A percentile compares a stretch with the other conserved stretches of the same genome.
These are phyloP conservation scores for Mythimna vitellina DNA, from an alignment of 2,888 invertebrate genomes.

Conservation along the genomic window DNA sequence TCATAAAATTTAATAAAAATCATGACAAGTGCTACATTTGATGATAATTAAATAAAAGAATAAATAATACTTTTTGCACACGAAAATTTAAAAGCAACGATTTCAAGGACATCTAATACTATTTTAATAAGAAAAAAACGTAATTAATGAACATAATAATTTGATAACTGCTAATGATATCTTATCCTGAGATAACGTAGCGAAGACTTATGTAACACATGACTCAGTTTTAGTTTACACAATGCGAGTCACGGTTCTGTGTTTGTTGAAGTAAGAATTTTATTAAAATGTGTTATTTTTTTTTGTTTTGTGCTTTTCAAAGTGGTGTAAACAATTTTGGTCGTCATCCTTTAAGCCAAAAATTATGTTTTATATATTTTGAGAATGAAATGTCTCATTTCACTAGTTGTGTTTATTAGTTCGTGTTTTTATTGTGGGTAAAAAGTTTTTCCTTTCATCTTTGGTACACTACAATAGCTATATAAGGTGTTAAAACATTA, in stretches of 20 bases:
- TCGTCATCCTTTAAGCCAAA: neutral
- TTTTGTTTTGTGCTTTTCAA: neutral
- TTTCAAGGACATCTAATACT: neutral
- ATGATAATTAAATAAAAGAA: neutral
- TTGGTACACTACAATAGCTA: too few relatives aligned
- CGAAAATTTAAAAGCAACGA: neutral
- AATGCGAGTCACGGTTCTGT: constrained; percentile 46
- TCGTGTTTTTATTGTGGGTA: too few relatives aligned
- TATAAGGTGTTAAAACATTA: too few relatives aligned
- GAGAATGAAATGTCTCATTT: neutral
- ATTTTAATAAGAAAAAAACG: constrained; percentile 16
- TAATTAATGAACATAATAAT: constrained; percentile 1
- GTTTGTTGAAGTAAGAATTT: constrained; percentile 49
- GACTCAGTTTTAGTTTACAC: constrained; percentile 29
- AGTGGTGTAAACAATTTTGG: neutral
- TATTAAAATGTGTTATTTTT: neutral
- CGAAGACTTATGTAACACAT: constrained; percentile 1
- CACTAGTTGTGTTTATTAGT: neutral
- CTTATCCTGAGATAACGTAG: constrained; percentile 45
- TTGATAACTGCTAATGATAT: constrained; percentile 39
- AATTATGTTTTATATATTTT: neutral
- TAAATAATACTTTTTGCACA: neutral
- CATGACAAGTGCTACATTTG: too few relatives aligned
- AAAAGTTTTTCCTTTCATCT: too few relatives aligned
- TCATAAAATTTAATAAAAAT: too few relatives aligned